Percentiles rank a stretch among this genome's conserved stretches.
Conservation (phyloP, 2,888 invertebrate species). For the Odontothrips loti region DNA sequence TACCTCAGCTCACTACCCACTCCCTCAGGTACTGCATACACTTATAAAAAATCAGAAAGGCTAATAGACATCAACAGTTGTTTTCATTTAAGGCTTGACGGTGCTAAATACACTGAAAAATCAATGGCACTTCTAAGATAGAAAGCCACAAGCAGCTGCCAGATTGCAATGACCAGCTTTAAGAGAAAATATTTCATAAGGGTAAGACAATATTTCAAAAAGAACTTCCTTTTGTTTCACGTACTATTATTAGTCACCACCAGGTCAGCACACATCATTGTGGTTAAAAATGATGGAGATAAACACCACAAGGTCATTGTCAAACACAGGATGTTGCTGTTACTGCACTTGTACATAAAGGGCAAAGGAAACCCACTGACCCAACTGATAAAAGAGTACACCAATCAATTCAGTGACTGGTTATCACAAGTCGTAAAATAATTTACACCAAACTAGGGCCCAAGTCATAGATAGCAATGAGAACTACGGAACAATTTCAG, state of each 20-base stretch:
- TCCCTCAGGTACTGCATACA: conserved; percentile 22
- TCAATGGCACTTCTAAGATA: not conserved
- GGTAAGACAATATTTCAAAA: not conserved
- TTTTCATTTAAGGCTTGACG: not conserved
- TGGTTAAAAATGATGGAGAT: not conserved
- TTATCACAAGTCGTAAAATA: conserved; percentile 22
- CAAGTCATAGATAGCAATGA: not conserved
- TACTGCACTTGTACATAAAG: not conserved
- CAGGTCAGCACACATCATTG: not conserved
- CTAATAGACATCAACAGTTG: not conserved
- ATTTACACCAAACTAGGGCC: conserved; percentile 24
- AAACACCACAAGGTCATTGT: not conserved
- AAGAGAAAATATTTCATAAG: not conserved
- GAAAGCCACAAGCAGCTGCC: conserved; percentile 16
- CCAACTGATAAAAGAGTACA: conserved; percentile 14
- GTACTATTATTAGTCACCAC: not conserved
- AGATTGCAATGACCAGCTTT: not conserved
- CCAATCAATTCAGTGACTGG: conserved; percentile 4
- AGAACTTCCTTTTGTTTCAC: not conserved
- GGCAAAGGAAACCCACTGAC: not conserved
- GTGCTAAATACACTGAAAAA: not conserved
- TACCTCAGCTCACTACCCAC: conserved; percentile 14
- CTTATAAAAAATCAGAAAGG: conserved; percentile 18
- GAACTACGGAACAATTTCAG: conserved; percentile 55
- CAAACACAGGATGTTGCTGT: no score